phyloP scores from a whole-genome alignment of 2,797 vertebrate species.

The Cryptoblepharus egeriae region DNA sequence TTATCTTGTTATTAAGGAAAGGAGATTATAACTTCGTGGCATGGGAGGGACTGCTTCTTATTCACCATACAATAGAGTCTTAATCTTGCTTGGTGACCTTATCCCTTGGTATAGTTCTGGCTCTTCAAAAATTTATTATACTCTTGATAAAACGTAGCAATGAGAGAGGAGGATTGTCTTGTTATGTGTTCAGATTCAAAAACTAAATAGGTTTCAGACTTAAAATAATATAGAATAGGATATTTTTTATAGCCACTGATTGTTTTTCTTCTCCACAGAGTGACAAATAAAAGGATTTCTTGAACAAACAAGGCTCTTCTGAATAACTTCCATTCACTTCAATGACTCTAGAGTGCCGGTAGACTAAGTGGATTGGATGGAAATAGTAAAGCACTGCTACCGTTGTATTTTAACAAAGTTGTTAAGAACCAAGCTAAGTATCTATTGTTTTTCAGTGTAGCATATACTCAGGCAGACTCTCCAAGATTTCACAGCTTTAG shows the following conservation, averaged over 20 bases:
- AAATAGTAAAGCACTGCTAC: not conserved
- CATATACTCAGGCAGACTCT: not conserved
- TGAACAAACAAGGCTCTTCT: constrained; percentile 8
- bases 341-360: not conserved
- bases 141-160: constrained; percentile 44
- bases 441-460: not conserved
- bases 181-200: constrained; percentile 50
- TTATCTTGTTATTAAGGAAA: constrained; percentile 50
- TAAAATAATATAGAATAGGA: constrained; percentile 37
- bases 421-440: constrained; percentile 1
- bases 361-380: constrained; percentile 5
- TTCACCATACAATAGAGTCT: constrained; percentile 27
- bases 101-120: constrained; percentile 43
- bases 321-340: constrained; percentile 25
- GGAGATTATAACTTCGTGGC: constrained; percentile 38
- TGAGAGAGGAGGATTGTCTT: constrained; percentile 23
- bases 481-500: too few species aligned
- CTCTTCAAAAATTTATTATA: constrained; percentile 50
- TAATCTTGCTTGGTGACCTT: constrained; percentile 32
- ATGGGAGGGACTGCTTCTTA: constrained; percentile 24
- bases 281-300: constrained; percentile 31
- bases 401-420: not conserved
- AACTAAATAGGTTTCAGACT: constrained; percentile 47
- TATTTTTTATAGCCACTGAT: constrained; percentile 34
- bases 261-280: constrained; percentile 40